Conservation (phyloP, 2,797 vertebrate species). For the Notoglanidium macrostoma region DNA sequence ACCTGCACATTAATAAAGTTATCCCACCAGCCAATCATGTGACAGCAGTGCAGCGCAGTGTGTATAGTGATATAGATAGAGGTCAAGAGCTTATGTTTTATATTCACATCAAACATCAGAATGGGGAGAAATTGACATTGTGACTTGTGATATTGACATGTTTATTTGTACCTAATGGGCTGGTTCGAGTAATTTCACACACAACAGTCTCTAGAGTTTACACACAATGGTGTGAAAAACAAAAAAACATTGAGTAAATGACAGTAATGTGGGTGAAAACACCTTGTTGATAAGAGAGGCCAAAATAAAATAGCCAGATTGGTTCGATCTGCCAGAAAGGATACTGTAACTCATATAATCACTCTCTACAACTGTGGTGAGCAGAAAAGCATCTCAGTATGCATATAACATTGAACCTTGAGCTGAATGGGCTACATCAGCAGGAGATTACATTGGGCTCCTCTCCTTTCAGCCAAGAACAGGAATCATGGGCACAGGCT, state of each 20-base stretch:
- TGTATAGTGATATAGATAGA: too few species aligned
- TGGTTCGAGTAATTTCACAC: not conserved
- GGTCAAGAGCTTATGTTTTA: not conserved
- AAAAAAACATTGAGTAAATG: not conserved
- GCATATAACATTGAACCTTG: not conserved
- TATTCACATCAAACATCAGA: not conserved
- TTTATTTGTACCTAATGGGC: not conserved
- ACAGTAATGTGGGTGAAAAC: not conserved
- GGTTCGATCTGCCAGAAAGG: not conserved
- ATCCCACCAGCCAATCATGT: not conserved
- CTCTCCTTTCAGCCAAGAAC: too few species aligned
- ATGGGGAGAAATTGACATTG: not conserved
- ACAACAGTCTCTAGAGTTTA: not conserved
- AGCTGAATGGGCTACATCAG: not conserved
- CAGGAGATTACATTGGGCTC: not conserved
- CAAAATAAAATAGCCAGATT: not conserved
- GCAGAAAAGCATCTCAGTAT: not conserved
- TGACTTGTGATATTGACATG: not conserved
- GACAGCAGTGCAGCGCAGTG: not conserved
- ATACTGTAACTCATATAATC: not conserved
- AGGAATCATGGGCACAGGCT: too few species aligned
- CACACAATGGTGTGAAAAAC: not conserved
- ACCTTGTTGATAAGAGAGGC: too few species aligned
- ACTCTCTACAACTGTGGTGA: not conserved
- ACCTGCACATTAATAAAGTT: not conserved